A percentile compares a stretch with the other conserved stretches of the same genome.
phyloP scores from a whole-genome alignment of 2,888 invertebrate species.

The Chydorus sphaericus region DNA sequence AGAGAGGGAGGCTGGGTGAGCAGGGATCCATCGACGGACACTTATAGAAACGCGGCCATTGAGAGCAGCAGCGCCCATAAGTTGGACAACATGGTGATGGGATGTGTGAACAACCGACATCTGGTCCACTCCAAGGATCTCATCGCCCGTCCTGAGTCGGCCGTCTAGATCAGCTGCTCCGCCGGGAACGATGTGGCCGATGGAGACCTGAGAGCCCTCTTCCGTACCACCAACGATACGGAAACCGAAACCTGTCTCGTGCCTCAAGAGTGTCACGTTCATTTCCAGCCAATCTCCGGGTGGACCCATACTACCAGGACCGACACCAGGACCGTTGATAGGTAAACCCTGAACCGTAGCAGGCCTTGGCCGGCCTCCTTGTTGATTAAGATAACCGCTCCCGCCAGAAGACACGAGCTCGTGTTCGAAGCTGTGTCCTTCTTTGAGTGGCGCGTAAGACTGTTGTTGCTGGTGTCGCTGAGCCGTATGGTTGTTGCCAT shows the following conservation, averaged over 20 bases:
- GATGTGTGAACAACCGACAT: conserved; percentile 68
- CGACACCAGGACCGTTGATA: background rate
- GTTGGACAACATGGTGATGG: conserved; percentile 81
- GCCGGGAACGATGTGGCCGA: conserved; percentile 90
- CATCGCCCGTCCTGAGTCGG: conserved; percentile 76
- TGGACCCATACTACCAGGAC: background rate
- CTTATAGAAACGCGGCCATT: conserved; percentile 73
- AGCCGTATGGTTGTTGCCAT: conserved; percentile 2
- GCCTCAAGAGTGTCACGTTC: conserved; percentile 67
- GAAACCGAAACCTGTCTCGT: conserved; percentile 92
- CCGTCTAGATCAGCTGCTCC: conserved; percentile 89
- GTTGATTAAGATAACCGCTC: conserved; percentile 19
- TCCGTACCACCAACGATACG: conserved; percentile 95
- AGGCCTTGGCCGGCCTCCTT: conserved; percentile 15
- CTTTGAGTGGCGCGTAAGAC: conserved; percentile 27
- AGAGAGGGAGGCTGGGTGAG: background rate
- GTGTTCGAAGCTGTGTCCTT: conserved; percentile 45
- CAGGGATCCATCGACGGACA: conserved; percentile 41
- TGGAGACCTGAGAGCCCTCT: conserved; percentile 88
- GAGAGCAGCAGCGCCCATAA: conserved; percentile 77
- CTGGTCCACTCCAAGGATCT: conserved; percentile 87
- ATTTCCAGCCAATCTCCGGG: conserved; percentile 43
- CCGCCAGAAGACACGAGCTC: conserved; percentile 30
- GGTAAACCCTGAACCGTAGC: too few species aligned
- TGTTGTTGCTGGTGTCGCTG: background rate